Evolutionary conservation across 2,113 vertebrate genomes (phyloP), one percentile per base, ranked within the genome.

Genomic region (Corydoras maculifer): DNA sequence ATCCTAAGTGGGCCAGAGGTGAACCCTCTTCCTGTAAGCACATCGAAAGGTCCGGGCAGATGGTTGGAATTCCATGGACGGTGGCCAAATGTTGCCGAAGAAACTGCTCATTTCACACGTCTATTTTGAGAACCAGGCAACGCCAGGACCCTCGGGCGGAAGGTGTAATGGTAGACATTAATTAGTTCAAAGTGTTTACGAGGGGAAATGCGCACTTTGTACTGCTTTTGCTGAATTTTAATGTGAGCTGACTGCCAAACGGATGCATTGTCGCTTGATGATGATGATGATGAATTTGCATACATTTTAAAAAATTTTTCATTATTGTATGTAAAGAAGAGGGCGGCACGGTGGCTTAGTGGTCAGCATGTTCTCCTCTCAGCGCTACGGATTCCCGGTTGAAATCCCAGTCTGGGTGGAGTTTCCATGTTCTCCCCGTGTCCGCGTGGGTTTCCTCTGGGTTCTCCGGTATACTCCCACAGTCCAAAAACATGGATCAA

Each of bases 21-120:
- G 55, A 73, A 74, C 77, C 18, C 66, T 31, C 8, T 88, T 88
- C 84, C 84, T 71, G 75, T 82, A 83, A 84, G 79, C 63, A 51
- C 67, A 62, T 65, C 66, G 80, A 81, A 83, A 79, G 73, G 59
- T 75, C 79, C 58, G 66, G 61, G 75, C 85, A 87, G 84, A 87
- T 88, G 87, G 86, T 81, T 85, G 61, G 82, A 80, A 84, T 82
- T 83, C 82, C 82, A 70, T 3, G 57, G 2, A 73, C 69, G 55
- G 58, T 35, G 8, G 31, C 58, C 51, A 54, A 50, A 49, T 30
- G 62, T 58, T 68, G 66, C 53, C 9, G 0, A 18, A 57, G 35
- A 72, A 77, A 72, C 10, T 51, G 63, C 30, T 59, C 57, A 72
- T 55, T 59, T 6, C 18, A 18, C 10, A 11, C 4, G n/a, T 9